Evolutionary conservation across 2,797 vertebrate genomes (phyloP).

Genomic region (Hyperoplus immaculatus): DNA sequence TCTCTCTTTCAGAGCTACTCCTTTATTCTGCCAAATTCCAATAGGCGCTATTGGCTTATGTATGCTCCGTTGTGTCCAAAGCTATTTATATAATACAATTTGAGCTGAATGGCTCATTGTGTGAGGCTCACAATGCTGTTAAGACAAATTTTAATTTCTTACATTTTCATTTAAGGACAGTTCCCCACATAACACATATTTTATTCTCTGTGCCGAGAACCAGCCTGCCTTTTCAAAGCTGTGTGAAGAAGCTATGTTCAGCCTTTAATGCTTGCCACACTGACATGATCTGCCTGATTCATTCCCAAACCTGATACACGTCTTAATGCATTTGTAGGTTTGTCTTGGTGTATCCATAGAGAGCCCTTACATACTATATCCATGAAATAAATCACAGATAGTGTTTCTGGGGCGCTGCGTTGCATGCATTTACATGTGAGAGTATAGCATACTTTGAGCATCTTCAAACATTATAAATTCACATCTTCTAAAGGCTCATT

Average conservation of each 20-base stretch:
- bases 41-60: conserved; percentile 73
- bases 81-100: conserved; percentile 76
- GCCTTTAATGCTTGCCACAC: conserved; percentile 48
- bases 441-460: conserved; percentile 31
- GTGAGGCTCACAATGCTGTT: conserved; percentile 65
- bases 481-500: conserved; percentile 41
- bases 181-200: conserved; percentile 46
- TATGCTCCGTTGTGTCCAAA: conserved; percentile 59
- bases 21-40: conserved; percentile 75
- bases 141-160: conserved; percentile 71
- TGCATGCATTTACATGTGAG: conserved; percentile 24
- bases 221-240: conserved; percentile 46
- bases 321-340: conserved; percentile 5
- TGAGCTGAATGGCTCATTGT: conserved; percentile 76
- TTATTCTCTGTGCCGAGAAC: conserved; percentile 40
- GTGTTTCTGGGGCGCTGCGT: neutral
- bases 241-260: conserved; percentile 58
- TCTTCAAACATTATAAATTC: conserved; percentile 46
- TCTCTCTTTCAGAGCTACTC: conserved; percentile 63
- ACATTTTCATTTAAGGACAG: conserved; percentile 69
- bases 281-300: conserved; percentile 38
- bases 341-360: neutral
- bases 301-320: conserved; percentile 20
- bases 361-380: neutral
- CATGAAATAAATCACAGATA: neutral